A percentile compares a stretch with the other conserved stretches of the same genome.
Evolutionary conservation across 2,888 invertebrate species (phyloP).

Genomic region (Hemithea aestivaria): DNA sequence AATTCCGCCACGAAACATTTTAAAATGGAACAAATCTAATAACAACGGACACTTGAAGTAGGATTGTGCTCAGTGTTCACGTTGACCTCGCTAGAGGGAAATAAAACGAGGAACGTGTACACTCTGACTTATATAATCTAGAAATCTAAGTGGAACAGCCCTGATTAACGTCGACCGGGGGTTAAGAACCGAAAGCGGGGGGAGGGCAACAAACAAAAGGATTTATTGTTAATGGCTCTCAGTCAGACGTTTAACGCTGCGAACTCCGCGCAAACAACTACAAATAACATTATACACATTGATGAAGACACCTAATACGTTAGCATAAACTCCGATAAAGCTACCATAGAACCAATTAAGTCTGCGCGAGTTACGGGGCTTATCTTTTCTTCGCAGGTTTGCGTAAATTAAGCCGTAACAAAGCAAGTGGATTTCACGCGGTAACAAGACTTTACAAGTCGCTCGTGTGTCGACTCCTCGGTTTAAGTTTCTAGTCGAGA

Average conservation of each 20-base stretch:
- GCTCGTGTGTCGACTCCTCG: slow-evolving; percentile 34
- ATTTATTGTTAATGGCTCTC: slow-evolving; percentile 70
- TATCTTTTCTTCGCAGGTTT: slow-evolving; percentile 35
- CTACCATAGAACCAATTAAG: slow-evolving; percentile 38
- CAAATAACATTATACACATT: slow-evolving; percentile 32
- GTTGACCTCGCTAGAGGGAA: slow-evolving; percentile 44
- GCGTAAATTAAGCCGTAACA: slow-evolving; percentile 41
- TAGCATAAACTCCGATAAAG: slow-evolving; percentile 26
- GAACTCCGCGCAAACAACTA: slow-evolving; percentile 52
- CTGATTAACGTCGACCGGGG: slow-evolving; percentile 66
- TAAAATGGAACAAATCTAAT: slow-evolving; percentile 47
- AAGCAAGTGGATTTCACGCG: slow-evolving; percentile 41
- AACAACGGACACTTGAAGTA: slow-evolving; percentile 43
- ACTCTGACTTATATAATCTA: slow-evolving; percentile 53
- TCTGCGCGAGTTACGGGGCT: slow-evolving; percentile 32
- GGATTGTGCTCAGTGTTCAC: slow-evolving; percentile 45
- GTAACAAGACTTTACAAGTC: slow-evolving; percentile 43
- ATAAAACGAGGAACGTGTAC: slow-evolving; percentile 45
- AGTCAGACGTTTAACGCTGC: slow-evolving; percentile 58
- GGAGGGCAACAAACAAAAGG: slow-evolving; percentile 56
- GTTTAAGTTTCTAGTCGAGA: slow-evolving; percentile 47
- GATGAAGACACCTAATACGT: slow-evolving; percentile 22
- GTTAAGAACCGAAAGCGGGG: slow-evolving; percentile 18
- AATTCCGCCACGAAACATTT: slow-evolving; percentile 27
- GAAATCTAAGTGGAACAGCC: slow-evolving; percentile 51